A percentile compares a stretch with the other conserved stretches of the same genome.
Conservation (phyloP, 2,888 invertebrate genomes). For the Harpagoxenus sublaevis region DNA sequence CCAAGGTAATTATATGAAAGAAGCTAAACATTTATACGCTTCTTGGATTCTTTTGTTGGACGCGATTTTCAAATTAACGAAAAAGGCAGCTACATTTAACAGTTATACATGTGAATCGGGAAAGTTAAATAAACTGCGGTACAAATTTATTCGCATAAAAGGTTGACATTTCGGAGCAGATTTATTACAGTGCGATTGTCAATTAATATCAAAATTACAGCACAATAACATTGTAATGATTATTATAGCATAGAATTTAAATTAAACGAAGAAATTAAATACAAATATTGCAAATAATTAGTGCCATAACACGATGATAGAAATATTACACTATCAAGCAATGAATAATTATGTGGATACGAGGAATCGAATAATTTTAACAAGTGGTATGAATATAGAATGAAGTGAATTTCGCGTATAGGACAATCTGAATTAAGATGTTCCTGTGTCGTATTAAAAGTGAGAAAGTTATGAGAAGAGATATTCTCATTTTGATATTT, state of each 20-base stretch:
- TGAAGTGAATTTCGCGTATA: neutral
- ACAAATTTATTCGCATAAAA: constrained; percentile 14
- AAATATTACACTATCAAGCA: neutral
- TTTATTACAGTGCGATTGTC: neutral
- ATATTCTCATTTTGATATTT: neutral
- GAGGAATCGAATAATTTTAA: neutral
- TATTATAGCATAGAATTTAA: constrained; percentile 1
- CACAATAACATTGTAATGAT: neutral
- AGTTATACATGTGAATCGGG: neutral
- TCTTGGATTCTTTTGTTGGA: neutral
- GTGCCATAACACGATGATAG: neutral
- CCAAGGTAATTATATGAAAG: neutral
- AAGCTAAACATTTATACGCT: neutral
- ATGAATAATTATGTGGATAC: neutral
- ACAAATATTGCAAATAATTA: constrained; percentile 24
- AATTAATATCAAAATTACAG: constrained; percentile 24
- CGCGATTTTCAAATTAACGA: neutral
- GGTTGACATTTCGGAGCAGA: constrained; percentile 16
- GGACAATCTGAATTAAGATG: neutral
- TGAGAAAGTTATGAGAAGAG: neutral
- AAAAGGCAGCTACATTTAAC: neutral
- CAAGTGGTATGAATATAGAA: neutral
- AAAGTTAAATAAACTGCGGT: neutral
- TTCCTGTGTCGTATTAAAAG: neutral
- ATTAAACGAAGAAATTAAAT: constrained; percentile 27